These are phyloP conservation scores for Julus scanicus DNA, from an alignment of 2,888 invertebrate species.

Conservation along the genomic window DNA sequence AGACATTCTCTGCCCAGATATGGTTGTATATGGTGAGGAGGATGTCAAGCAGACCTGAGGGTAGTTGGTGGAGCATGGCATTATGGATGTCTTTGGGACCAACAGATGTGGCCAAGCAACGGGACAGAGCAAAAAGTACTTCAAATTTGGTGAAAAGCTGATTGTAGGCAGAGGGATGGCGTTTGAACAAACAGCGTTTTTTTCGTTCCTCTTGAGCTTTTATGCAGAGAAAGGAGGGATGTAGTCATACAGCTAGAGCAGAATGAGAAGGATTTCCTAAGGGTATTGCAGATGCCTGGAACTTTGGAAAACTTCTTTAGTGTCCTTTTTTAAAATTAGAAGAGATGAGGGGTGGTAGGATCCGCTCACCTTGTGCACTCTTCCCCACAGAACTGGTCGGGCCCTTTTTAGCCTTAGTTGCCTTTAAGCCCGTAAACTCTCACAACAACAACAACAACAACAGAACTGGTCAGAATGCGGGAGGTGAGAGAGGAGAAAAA, in stretches of 20 bases:
- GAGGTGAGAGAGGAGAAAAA: background rate
- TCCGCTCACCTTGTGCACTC: background rate
- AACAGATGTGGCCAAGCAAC: background rate
- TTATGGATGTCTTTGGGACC: background rate
- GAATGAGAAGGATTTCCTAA: background rate
- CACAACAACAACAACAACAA: too few species aligned
- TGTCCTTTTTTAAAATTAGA: background rate
- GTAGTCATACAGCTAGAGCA: background rate
- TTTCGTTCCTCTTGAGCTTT: background rate
- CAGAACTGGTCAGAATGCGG: background rate
- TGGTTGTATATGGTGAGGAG: background rate
- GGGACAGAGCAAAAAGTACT: background rate
- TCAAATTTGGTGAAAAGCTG: background rate
- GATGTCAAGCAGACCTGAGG: too few species aligned
- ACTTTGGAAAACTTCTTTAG: background rate
- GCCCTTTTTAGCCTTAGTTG: too few species aligned
- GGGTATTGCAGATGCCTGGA: background rate
- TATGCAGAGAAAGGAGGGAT: background rate
- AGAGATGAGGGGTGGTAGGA: background rate
- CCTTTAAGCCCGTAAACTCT: too few species aligned
- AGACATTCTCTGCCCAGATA: background rate
- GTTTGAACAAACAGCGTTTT: background rate
- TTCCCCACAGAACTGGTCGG: background rate
- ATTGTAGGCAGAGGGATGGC: background rate
- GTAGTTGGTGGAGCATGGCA: background rate